Evolutionary conservation across 2,797 vertebrate genomes (phyloP).

Genomic region (Caiman crocodilus): DNA sequence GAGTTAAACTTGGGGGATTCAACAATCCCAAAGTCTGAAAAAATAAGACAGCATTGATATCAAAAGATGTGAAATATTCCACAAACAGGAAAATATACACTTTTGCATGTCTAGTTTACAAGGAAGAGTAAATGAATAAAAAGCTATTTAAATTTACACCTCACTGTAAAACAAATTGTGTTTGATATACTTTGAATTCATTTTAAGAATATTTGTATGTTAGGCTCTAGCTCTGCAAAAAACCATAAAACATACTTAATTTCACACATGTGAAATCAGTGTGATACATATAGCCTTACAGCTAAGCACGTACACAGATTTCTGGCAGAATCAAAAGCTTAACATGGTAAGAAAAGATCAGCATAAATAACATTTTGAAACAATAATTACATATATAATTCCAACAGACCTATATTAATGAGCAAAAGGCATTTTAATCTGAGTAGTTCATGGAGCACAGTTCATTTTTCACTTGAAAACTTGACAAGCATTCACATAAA

Average conservation of each 20-base stretch:
- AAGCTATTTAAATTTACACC: neutral
- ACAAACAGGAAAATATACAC: neutral
- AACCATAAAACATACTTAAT: neutral
- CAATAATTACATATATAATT: constrained; percentile 3
- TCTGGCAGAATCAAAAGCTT: neutral
- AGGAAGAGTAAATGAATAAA: neutral
- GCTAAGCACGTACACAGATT: neutral
- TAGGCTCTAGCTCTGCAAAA: neutral
- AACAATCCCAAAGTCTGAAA: neutral
- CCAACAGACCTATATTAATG: neutral
- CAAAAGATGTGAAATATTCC: neutral
- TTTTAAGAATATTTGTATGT: too few relatives aligned
- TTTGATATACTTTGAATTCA: too few relatives aligned
- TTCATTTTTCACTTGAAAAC: constrained; percentile 64
- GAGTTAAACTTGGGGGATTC: neutral
- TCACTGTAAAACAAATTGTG: neutral
- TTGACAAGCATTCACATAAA: neutral
- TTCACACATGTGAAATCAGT: neutral
- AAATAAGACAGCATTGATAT: neutral
- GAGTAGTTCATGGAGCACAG: neutral
- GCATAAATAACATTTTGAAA: neutral
- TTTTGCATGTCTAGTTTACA: neutral
- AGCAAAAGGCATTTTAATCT: constrained; percentile 8
- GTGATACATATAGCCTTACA: neutral
- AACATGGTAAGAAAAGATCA: neutral